These are phyloP conservation scores for Thymallus thymallus DNA, from an alignment of 2,113 vertebrate species.

Conservation along the genomic window DNA sequence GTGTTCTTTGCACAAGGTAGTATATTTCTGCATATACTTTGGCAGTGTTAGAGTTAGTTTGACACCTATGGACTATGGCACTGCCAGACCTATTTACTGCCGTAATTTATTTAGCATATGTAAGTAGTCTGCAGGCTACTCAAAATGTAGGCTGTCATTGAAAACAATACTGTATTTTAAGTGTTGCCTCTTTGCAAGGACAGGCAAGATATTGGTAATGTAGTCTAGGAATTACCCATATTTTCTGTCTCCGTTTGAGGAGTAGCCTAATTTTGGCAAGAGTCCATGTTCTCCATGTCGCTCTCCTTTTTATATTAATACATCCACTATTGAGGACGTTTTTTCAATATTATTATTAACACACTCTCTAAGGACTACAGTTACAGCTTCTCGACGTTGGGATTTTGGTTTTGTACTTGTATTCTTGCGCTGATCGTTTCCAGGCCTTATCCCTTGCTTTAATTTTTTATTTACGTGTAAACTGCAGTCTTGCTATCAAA, in stretches of 20 bases:
- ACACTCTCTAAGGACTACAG: background rate
- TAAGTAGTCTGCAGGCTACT: background rate
- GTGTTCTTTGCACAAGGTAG: too few species aligned
- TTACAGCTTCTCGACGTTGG: constrained; percentile 11
- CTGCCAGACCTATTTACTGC: too few species aligned
- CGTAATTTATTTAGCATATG: too few species aligned
- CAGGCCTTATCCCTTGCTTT: constrained; percentile 59
- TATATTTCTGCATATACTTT: too few species aligned
- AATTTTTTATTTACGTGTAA: constrained; percentile 72
- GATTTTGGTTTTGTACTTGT: constrained; percentile 15
- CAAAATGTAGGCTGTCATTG: background rate
- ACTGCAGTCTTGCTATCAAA: constrained; percentile 68
- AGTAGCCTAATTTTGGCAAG: constrained; percentile 29
- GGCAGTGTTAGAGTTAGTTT: too few species aligned
- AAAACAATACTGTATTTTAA: background rate
- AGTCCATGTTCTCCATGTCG: constrained; percentile 60
- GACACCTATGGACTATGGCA: too few species aligned
- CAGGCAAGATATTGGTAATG: too few species aligned
- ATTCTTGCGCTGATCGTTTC: constrained; percentile 43
- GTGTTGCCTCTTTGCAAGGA: too few species aligned
- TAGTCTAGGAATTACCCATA: too few species aligned
- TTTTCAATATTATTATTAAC: background rate
- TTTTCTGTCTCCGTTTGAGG: too few species aligned
- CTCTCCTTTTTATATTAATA: constrained; percentile 70
- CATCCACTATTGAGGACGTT: constrained; percentile 60